phyloP scores from a whole-genome alignment of 2,113 vertebrate genomes.

The Tragelaphus strepsiceros region DNA sequence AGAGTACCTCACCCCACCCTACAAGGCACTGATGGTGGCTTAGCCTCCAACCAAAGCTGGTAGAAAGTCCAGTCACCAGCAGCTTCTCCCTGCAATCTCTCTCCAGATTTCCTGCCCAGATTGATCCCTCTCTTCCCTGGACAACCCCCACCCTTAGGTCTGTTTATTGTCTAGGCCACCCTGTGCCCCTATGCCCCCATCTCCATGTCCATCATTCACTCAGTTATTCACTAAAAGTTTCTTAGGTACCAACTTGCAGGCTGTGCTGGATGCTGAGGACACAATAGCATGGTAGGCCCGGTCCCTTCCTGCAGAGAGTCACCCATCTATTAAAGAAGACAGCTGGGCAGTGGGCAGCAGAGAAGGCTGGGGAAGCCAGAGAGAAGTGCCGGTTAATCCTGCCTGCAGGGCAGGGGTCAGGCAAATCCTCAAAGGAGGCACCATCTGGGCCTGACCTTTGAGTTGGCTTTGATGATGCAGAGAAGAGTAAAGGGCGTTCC shows the following conservation, averaged over 20 bases:
- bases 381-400: not conserved
- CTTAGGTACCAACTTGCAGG: not conserved
- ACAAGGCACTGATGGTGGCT: not conserved
- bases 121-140: not conserved
- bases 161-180: not conserved
- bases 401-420: not conserved
- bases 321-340: not conserved
- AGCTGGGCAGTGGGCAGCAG: accelerated
- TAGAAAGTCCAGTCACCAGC: not conserved
- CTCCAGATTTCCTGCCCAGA: not conserved
- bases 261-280: not conserved
- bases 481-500: not conserved
- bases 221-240: not conserved
- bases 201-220: not conserved
- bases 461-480: not conserved
- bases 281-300: not conserved
- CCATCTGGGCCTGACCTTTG: not conserved
- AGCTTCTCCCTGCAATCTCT: not conserved
- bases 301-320: not conserved
- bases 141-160: not conserved
- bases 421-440: not conserved
- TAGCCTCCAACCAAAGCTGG: not conserved
- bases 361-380: not conserved
- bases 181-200: not conserved
- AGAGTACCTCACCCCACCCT: not conserved